Conservation (phyloP, 2,888 invertebrate genomes). For the Sialis lutaria region DNA sequence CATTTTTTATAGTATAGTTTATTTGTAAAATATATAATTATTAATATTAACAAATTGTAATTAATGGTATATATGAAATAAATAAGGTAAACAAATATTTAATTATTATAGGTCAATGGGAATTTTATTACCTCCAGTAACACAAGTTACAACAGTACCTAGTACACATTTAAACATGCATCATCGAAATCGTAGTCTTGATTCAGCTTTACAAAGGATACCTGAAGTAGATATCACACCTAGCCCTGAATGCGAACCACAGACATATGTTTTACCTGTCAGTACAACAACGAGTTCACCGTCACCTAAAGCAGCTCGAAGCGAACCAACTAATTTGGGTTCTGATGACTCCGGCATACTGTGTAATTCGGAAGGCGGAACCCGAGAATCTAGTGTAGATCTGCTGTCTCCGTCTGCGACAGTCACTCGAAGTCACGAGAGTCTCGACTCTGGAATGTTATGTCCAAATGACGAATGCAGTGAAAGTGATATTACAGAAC, state of each 20-base stretch:
- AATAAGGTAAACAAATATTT: not conserved
- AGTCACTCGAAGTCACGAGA: slow-evolving; percentile 50
- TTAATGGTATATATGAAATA: not conserved
- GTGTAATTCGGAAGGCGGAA: slow-evolving; percentile 35
- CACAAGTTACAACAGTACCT: slow-evolving; percentile 31
- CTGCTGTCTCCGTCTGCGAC: slow-evolving; percentile 27
- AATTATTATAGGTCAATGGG: slow-evolving; percentile 39
- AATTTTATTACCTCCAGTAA: slow-evolving; percentile 40
- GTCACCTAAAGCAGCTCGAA: slow-evolving; percentile 33
- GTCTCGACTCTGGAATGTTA: slow-evolving; percentile 44
- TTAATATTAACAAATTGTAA: no score
- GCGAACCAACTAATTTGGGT: slow-evolving; percentile 42
- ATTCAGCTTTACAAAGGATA: slow-evolving; percentile 76
- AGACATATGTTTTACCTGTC: slow-evolving; percentile 6
- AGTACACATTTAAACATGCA: slow-evolving; percentile 41
- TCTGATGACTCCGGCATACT: slow-evolving; percentile 69
- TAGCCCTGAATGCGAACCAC: slow-evolving; percentile 39
- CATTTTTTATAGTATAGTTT: no score
- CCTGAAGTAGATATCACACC: slow-evolving; percentile 65
- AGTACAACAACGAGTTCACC: slow-evolving; percentile 23
- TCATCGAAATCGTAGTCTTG: slow-evolving; percentile 77
- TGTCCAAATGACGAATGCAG: slow-evolving; percentile 9
- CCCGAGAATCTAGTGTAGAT: slow-evolving; percentile 32
- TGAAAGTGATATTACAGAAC: slow-evolving; percentile 10
- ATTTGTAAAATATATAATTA: no score